Evolutionary conservation across 1,140 invertebrate genomes (phyloP).

Genomic region (Fopius arisanus): DNA sequence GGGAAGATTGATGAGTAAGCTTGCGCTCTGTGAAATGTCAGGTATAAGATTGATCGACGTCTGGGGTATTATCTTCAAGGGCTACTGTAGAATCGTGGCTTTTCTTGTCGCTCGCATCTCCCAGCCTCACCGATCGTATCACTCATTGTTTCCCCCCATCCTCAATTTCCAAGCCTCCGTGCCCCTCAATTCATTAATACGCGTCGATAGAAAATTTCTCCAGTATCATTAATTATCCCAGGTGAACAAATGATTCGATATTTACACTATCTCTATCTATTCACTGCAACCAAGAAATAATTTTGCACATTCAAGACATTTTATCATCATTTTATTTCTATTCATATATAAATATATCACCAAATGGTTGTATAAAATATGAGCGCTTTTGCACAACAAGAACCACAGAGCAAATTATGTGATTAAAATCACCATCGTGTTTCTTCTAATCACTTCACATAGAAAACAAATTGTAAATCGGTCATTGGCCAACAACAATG

Average conservation of each 20-base stretch:
- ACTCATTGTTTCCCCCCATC: neutral
- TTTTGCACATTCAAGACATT: too few relatives aligned
- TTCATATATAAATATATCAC: slow-evolving; percentile 61
- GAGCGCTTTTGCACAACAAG: slow-evolving; percentile 36
- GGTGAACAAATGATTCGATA: too few relatives aligned
- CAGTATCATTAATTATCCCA: too few relatives aligned
- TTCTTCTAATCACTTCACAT: too few relatives aligned
- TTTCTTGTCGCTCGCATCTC: neutral
- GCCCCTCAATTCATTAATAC: neutral
- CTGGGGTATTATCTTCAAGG: neutral
- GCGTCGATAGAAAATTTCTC: neutral
- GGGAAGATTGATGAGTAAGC: slow-evolving; percentile 1
- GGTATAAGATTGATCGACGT: slow-evolving; percentile 7
- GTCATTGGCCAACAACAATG: neutral
- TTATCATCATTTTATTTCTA: slow-evolving; percentile 43
- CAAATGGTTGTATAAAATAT: slow-evolving; percentile 51
- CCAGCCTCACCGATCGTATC: neutral
- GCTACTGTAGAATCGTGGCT: neutral
- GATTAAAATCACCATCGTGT: too few relatives aligned
- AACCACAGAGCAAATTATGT: slow-evolving; percentile 34
- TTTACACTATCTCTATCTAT: too few relatives aligned
- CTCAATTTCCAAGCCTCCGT: neutral
- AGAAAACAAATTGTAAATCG: too few relatives aligned
- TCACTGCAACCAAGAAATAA: too few relatives aligned
- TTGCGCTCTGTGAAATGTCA: neutral